These are phyloP conservation scores for Diorhabda elongata DNA, from an alignment of 1,140 invertebrate genomes.

Conservation along the genomic window DNA sequence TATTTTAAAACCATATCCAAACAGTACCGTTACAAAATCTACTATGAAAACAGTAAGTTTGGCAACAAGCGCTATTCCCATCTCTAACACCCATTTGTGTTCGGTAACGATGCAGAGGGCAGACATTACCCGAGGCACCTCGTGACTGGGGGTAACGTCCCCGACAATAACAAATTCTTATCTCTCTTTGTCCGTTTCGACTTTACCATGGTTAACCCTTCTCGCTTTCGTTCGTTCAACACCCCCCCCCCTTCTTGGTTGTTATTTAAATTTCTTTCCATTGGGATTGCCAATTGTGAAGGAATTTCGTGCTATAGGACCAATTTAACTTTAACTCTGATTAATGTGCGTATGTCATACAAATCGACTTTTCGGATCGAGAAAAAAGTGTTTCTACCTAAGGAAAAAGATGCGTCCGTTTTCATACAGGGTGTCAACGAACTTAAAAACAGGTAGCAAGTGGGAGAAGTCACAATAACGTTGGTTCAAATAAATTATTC, in stretches of 20 bases:
- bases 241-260: background rate
- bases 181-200: background rate
- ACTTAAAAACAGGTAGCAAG: too few relatives aligned
- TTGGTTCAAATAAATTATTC: too few relatives aligned
- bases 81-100: too few relatives aligned
- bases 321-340: slow-evolving; percentile 3
- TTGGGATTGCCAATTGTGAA: background rate
- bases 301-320: background rate
- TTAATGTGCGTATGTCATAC: background rate
- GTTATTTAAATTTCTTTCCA: background rate
- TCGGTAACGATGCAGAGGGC: slow-evolving; percentile 24
- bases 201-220: background rate
- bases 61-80: too few relatives aligned
- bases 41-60: too few relatives aligned
- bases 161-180: slow-evolving; percentile 26
- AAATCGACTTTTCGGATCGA: too few relatives aligned
- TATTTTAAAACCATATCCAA: too few relatives aligned
- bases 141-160: slow-evolving; percentile 27
- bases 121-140: slow-evolving; percentile 33
- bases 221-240: background rate
- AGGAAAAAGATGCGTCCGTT: too few relatives aligned
- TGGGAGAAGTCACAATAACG: too few relatives aligned
- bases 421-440: too few relatives aligned
- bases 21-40: too few relatives aligned
- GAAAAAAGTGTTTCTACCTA: too few relatives aligned